These are phyloP conservation scores for Lanistes nyassanus DNA, from an alignment of 1,140 invertebrate species.

Conservation along the genomic window DNA sequence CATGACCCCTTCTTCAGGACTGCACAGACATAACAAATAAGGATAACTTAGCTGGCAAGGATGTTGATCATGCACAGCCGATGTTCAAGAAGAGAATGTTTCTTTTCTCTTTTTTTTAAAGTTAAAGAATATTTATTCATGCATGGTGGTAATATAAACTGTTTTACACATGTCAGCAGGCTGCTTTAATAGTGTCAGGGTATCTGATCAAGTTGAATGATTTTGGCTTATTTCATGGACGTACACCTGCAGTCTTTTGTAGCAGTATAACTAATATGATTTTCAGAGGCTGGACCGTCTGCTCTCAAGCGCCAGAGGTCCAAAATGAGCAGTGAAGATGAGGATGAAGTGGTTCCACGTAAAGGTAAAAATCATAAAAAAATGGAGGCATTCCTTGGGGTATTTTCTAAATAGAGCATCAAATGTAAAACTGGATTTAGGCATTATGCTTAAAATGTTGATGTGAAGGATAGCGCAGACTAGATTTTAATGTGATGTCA, in stretches of 20 bases:
- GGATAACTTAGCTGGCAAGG: too few relatives aligned
- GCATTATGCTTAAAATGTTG: too few relatives aligned
- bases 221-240: not conserved
- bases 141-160: too few relatives aligned
- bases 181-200: too few relatives aligned
- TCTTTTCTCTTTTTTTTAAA: not conserved
- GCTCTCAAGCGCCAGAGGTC: conserved; percentile 9
- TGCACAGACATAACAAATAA: too few relatives aligned
- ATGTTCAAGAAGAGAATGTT: not conserved
- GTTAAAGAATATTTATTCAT: not conserved
- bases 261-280: not conserved
- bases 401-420: not conserved
- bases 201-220: too few relatives aligned
- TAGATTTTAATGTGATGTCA: too few relatives aligned
- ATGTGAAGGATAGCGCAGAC: too few relatives aligned
- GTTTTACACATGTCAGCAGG: too few relatives aligned
- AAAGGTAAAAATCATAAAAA: conserved; percentile 23
- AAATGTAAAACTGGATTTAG: not conserved
- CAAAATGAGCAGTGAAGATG: conserved; percentile 36
- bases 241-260: not conserved
- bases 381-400: not conserved
- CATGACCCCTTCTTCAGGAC: too few relatives aligned
- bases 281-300: conserved; percentile 28
- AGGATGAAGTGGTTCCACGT: conserved; percentile 30
- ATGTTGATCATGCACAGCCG: too few relatives aligned